Base-by-base conservation (phyloP, 92 coral and sea anemone genomes). In the Epizoanthus scotinus region DNA sequence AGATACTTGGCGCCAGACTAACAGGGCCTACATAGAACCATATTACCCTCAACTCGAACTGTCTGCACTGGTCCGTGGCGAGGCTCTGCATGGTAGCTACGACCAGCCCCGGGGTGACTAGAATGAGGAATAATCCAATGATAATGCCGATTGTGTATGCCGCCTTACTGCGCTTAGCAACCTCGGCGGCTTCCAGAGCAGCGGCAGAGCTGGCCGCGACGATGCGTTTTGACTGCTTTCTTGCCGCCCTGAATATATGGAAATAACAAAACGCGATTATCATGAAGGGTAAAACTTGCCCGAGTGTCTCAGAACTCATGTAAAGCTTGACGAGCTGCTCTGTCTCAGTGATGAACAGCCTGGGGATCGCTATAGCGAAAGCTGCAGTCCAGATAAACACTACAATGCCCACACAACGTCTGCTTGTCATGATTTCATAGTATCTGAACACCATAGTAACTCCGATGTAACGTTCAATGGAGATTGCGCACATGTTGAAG, bases 191-290 rank as follows among this genome's bases (percentile, higher is more conserved):
- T 56, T 73, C 79, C 6, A 55, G 65, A 73, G 79, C 79, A n/a
- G 79, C 79, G 0, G 47, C 44, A 1, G 79, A 73, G 31, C 65
- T 27, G 20, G 79, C 79, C 20, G 79, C 79, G 6, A 73, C 79
- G 21, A 56, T 73, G 31, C 79, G 79, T 73, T 54, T 73, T 28
- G 79, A 73, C 12, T 73, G 79, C 66, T 49, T 25, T 18, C 65
- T 10, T 27, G 79, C 79, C 65, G 65, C 79, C 66, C 47, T 73
- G 12, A 73, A 73, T 29, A 73, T 73, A 56, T 34, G 79, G 56
- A 73, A 73, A 73, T 73, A 73, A 28, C 79, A 73, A 73, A 73
- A 73, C 65, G 79, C 79, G 65, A 73, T 73, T 73, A 73, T 73
- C 50, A 73, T n/a, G 34, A 73, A 73, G 44, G 79, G 79, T 9